A percentile compares a stretch with the other conserved stretches of the same genome.
phyloP scores from a whole-genome alignment of 1,140 invertebrate species.

The Brachionus calyciflorus region DNA sequence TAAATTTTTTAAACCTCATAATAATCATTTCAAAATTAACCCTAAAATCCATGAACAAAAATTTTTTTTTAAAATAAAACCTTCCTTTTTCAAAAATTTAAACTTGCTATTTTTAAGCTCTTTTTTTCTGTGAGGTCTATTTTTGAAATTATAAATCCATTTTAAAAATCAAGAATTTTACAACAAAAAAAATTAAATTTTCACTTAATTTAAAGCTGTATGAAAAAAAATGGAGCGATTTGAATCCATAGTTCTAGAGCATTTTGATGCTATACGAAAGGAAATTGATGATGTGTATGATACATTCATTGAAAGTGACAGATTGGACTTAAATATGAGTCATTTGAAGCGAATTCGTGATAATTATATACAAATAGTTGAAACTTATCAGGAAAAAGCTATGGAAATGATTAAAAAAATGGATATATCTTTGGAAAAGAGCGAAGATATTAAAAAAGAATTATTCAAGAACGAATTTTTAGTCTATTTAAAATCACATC shows the following conservation, averaged over 20 bases:
- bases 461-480: not conserved
- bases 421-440: not conserved
- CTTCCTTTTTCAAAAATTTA: no score
- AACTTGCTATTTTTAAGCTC: no score
- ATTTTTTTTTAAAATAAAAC: no score
- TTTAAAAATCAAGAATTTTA: no score
- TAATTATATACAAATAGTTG: not conserved
- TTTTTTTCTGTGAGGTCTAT: no score
- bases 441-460: not conserved
- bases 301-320: not conserved
- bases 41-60: no score
- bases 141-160: no score
- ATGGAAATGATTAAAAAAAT: not conserved
- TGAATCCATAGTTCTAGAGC: not conserved
- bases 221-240: not conserved
- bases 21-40: no score
- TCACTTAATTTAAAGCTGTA: no score
- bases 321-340: not conserved
- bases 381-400: not conserved
- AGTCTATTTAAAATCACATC: conserved; percentile 11
- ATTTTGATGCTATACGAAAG: not conserved
- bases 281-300: conserved; percentile 22
- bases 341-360: not conserved
- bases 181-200: no score
- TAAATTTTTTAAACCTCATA: not conserved